Evolutionary conservation across 2,888 invertebrate genomes (phyloP), one percentile per base, ranked within the genome.

Genomic region (Trachelus troglodyta): DNA sequence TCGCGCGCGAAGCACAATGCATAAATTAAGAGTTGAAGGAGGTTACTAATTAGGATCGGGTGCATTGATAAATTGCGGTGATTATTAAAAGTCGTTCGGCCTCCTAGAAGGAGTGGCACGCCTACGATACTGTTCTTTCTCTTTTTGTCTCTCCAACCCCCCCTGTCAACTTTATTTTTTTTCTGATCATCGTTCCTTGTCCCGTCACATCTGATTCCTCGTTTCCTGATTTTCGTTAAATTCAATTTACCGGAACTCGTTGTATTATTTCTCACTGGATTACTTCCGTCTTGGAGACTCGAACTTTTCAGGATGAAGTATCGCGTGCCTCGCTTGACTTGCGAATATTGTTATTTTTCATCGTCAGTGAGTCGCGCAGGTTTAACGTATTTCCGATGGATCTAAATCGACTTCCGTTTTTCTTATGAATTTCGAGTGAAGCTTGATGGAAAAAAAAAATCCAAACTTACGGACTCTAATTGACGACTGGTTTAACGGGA

Each of bases 31-130:
- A 79, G 74, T 15, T 69, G 82, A 80, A 76, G 80, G 77, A 81
- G 83, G 82, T 82, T 80, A 82, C 84, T 89, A 89, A 89, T 89
- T 89, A 88, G 84, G 82, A 87, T 85, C 84, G 83, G n/a, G 84
- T 81, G 83, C 83, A 82, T 85, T 87, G 87, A 89, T 87, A 86
- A 89, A 88, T 89, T 85, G 85, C 79, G 79, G 76, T 84, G 87
- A 88, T 89, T 88, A 87, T 86, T 87, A 87, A 87, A 86, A 89
- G 85, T 87, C 86, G 86, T 82, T 85, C 85, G 84, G 80, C 84
- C 82, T 82, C 80, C 12, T 12, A 30, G 78, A 85, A 87, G 86
- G 84, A 84, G 88, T 83, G 85, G 83, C 79, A 82, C 87, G 86
- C 88, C 89, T 82, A 89, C 88, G 77, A 81, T 75, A 78, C 79